Evolutionary conservation across 2,797 vertebrate genomes (phyloP).

Genomic region (Orientallactaga sibirica): DNA sequence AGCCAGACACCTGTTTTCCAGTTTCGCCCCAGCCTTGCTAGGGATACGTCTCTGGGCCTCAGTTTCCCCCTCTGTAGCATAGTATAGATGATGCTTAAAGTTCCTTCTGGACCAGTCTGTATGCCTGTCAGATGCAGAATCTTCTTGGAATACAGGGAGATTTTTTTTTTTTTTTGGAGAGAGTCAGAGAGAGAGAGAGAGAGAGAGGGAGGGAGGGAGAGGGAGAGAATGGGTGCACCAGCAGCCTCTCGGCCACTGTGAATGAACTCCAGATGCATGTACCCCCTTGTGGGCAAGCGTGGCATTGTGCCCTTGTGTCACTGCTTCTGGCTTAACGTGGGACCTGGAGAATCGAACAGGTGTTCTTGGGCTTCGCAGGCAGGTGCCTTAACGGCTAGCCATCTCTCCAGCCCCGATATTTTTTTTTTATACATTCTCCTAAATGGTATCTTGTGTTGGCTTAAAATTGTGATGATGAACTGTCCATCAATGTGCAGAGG

Average conservation of each 20-base stretch:
- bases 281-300: no score
- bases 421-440: not conserved
- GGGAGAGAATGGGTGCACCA: no score
- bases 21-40: rapidly evolving
- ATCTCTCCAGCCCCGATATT: no score
- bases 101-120: not conserved
- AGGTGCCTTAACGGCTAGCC: no score
- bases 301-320: no score
- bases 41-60: not conserved
- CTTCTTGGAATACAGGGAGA: not conserved
- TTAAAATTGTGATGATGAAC: not conserved
- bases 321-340: no score
- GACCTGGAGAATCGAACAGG: no score
- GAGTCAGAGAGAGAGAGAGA: no score
- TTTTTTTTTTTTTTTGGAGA: not conserved
- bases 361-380: no score
- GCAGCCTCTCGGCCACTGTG: no score
- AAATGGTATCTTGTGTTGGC: not conserved
- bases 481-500: not conserved
- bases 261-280: no score
- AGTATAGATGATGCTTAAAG: not conserved
- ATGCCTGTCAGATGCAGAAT: not conserved
- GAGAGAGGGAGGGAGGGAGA: no score
- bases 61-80: not conserved
- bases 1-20: not conserved